phyloP scores from a whole-genome alignment of 1,140 invertebrate genomes.

The Caligus rogercresseyi region DNA sequence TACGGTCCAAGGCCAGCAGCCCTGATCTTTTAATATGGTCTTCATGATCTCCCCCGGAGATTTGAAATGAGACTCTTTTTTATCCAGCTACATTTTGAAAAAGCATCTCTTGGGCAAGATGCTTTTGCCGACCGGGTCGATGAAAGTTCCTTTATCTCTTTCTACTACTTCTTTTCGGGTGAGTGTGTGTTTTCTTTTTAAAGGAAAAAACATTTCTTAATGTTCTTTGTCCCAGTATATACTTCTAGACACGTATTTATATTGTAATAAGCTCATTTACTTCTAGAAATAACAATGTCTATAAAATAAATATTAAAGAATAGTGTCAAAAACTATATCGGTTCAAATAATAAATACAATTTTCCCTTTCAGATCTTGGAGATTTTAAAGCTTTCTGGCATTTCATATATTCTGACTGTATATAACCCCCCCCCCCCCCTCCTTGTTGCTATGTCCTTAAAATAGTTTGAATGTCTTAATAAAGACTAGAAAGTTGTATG shows the following conservation, averaged over 20 bases:
- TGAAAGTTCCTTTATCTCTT: not conserved
- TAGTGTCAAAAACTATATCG: not conserved
- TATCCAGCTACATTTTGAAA: not conserved
- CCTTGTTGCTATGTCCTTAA: not conserved
- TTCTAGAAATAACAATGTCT: not conserved
- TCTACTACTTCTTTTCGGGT: not conserved
- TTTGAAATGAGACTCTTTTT: not conserved
- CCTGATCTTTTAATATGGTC: not conserved
- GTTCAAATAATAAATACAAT: too few species aligned
- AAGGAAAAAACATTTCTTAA: not conserved
- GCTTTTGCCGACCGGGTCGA: not conserved
- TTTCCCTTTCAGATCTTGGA: too few species aligned
- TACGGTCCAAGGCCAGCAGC: not conserved
- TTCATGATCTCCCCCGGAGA: not conserved
- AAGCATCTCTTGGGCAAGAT: not conserved
- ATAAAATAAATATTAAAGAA: not conserved
- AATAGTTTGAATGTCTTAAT: not conserved
- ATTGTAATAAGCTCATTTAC: not conserved
- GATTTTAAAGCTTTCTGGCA: too few species aligned
- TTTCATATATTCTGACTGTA: too few species aligned
- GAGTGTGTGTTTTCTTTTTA: not conserved
- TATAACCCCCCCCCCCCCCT: too few species aligned
- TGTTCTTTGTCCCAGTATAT: not conserved
- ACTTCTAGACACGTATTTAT: not conserved
- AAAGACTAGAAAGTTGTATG: not conserved